Conservation (phyloP, 2,113 vertebrate genomes). For the Hassar affinis region DNA sequence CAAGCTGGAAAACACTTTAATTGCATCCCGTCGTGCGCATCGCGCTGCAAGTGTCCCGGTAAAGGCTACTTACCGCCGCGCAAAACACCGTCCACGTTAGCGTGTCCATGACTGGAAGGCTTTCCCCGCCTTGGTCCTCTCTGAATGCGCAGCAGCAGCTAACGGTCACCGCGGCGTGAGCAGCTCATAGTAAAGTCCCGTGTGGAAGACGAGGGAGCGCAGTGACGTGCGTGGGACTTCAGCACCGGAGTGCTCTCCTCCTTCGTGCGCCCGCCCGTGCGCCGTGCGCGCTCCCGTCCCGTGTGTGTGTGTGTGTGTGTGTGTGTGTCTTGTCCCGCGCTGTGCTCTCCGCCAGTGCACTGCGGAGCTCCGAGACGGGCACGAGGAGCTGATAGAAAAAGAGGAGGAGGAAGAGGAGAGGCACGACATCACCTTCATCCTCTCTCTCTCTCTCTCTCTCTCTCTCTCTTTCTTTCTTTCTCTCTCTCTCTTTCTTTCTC, state of each 20-base stretch:
- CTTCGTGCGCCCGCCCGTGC: conserved; percentile 2
- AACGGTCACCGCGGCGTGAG: conserved; percentile 36
- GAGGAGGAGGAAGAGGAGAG: conserved; percentile 28
- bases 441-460: conserved; percentile 26
- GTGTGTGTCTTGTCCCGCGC: background rate
- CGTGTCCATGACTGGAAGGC: conserved; percentile 66
- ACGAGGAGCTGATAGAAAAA: conserved; percentile 5
- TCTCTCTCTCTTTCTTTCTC: conserved; percentile 2
- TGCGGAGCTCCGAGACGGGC: conserved; percentile 49
- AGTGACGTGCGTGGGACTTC: conserved; percentile 53
- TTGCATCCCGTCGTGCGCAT: conserved; percentile 8
- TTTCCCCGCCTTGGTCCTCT: conserved; percentile 12
- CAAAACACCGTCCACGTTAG: conserved; percentile 63
- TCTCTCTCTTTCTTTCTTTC: conserved; percentile 19
- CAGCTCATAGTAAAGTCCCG: conserved; percentile 66
- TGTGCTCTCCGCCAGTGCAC: conserved; percentile 54
- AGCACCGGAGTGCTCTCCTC: conserved; percentile 47
- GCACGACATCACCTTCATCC: conserved; percentile 28
- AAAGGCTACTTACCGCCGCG: conserved; percentile 69
- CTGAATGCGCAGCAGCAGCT: conserved; percentile 34
- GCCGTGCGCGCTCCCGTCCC: background rate
- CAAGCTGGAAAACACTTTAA: background rate
- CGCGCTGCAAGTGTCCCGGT: background rate
- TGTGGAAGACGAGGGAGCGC: conserved; percentile 25
- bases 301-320: background rate